Base-by-base conservation (phyloP, 2,113 vertebrate species). In the Microcebus murinus region DNA sequence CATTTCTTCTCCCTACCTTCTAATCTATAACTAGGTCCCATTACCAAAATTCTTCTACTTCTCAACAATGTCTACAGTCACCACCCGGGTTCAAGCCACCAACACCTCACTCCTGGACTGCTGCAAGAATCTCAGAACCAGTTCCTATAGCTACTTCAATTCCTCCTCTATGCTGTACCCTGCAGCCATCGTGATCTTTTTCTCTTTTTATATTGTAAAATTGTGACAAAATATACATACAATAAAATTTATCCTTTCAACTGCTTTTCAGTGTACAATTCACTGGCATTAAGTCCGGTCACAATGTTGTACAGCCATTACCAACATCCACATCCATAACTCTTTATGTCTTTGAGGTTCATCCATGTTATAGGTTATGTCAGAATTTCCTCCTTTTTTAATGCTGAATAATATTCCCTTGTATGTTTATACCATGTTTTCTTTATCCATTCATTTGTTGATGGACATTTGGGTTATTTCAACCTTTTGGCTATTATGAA, bases 161-260 rank as follows among this genome's bases (percentile, higher is more conserved):
- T 77, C 84, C 85, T 67, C 88, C 84, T 59, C 68, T 48, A 48
- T 48, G 48, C 48, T 48, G 48, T 82, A 27, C 29, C 29, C 29
- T 89, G 63, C 21, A 45, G 42, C 63, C 59, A 79, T 34, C 11
- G 10, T 36, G n/a, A 77, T 31, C 29, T 67, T 42, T 39, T 61
- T 25, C 23, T 8, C 29, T n/a, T 79, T 77, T 50, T 25, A 34
- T 34, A 48, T 42, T 71, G 25, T 71, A 71, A 34, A 84, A 18
- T 45, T 59, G 52, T 71, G 67, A 42, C 87, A 81, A 94, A 93
- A 95, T 84, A 95, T 8, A 71, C 15, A 12, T 63, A 95, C 63
- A 27, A 91, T 36, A 6, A 94, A 92, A 87, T 92, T 23, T 73
- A 82, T 36, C 67, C 11, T 83, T 84, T 81, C 12, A 57, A 57